Evolutionary conservation across 2,797 vertebrate species (phyloP), one percentile per base, ranked within the genome.

Genomic region (Parotocinclus haroldoi): DNA sequence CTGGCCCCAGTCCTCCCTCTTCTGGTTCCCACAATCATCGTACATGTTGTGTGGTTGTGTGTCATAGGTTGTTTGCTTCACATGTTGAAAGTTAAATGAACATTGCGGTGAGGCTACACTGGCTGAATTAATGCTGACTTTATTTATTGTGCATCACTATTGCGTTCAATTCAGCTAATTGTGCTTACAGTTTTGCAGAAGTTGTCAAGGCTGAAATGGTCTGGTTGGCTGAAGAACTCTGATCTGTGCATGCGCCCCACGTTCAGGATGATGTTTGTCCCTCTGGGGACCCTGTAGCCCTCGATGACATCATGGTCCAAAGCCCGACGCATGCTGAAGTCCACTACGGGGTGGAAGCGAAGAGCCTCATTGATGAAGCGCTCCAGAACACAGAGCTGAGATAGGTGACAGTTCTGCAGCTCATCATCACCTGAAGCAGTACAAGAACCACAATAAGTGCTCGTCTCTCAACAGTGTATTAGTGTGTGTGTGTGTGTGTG

Each of bases 261-360:
- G 49, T 98, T 98, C 59, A 99, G 87, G 58, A 98, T 98, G 56
- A 99, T 95, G 14, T 99, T 98, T 0, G 95, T 98, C 40, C 96
- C 96, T 75, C 91, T 95, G 1, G 91, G 91, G 10, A 98, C 92
- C 0, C 82, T 87, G 82, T 95, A 94, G 64, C 96, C 96, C 0
- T 97, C 95, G 0, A 97, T 96, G 73, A 97, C 61, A 48, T 98
- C 96, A 40, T 98, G 94, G 12, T 87, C 84, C 42, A 98, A 77
- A 1, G 95, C 92, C 53, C 85, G 91, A 6, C 95, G 78, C 96
- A 98, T 99, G 70, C 92, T 92, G 81, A 96, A 76, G 74, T 95
- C 91, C 81, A 99, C 93, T 0, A 98, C 93, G 0, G 96, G 93
- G 80, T 98, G 95, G 78, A 93, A 97, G 1, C 95, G 88, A 82